A percentile compares a stretch with the other conserved stretches of the same genome.
phyloP scores from a whole-genome alignment of 1,140 invertebrate genomes.

The Chelonus insularis region DNA sequence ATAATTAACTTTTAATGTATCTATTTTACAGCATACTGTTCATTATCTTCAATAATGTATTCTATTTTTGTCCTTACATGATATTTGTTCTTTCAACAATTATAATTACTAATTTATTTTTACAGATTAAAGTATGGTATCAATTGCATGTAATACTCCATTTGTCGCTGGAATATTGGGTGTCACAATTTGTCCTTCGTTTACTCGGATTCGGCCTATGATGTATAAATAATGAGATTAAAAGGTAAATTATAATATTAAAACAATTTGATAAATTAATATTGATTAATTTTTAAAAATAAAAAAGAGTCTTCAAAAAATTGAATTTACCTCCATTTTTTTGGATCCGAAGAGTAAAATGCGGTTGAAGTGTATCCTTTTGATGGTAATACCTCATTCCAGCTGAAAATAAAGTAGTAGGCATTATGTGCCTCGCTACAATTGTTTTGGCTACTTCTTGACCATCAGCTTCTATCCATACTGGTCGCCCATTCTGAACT shows the following conservation, averaged over 20 bases:
- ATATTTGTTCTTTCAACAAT: too few relatives aligned
- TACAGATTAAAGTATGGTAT: slow-evolving; percentile 71
- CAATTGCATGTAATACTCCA: slow-evolving; percentile 85
- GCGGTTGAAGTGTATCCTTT: slow-evolving; percentile 70
- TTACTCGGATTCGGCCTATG: slow-evolving; percentile 82
- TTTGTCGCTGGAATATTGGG: slow-evolving; percentile 85
- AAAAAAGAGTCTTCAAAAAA: too few relatives aligned
- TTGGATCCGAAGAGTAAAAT: slow-evolving; percentile 63
- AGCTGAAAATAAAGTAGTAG: slow-evolving; percentile 77
- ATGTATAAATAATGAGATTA: too few relatives aligned
- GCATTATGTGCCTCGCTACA: slow-evolving; percentile 76
- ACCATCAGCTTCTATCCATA: slow-evolving; percentile 60
- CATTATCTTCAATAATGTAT: too few relatives aligned
- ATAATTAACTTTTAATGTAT: too few relatives aligned
- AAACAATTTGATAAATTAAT: too few relatives aligned
- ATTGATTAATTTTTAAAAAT: too few relatives aligned
- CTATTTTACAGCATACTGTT: too few relatives aligned
- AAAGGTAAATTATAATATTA: too few relatives aligned
- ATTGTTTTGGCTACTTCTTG: slow-evolving; percentile 71
- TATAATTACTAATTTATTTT: too few relatives aligned
- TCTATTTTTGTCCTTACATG: too few relatives aligned
- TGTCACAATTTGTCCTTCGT: slow-evolving; percentile 74
- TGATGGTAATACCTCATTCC: slow-evolving; percentile 86
- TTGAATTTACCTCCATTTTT: slow-evolving; percentile 78
- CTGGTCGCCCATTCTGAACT: slow-evolving; percentile 51